Evolutionary conservation across 2,797 vertebrate genomes (phyloP).

Genomic region (Gastrophryne carolinensis): DNA sequence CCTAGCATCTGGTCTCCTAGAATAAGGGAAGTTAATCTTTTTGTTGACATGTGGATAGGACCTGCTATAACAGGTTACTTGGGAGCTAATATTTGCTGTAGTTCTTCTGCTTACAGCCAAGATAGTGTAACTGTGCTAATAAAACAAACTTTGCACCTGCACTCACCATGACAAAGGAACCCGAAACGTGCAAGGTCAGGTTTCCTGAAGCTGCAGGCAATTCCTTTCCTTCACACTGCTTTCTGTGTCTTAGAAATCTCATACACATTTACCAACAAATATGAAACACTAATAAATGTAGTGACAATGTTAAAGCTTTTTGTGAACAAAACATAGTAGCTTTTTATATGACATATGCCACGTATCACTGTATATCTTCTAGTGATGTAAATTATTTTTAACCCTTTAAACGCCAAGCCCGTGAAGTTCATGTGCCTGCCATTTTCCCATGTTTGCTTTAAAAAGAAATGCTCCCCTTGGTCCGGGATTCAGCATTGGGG

Average conservation of each 20-base stretch:
- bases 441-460: no score
- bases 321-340: no score
- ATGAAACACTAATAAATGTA: background rate
- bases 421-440: no score
- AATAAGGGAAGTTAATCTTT: background rate
- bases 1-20: background rate
- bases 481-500: no score
- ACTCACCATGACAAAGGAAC: background rate
- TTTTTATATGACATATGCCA: no score
- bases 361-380: no score
- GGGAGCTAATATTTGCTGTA: conserved; percentile 18
- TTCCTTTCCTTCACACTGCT: background rate
- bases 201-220: background rate
- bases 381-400: no score
- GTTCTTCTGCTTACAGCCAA: background rate
- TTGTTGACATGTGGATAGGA: conserved; percentile 21
- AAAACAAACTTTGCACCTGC: conserved; percentile 12
- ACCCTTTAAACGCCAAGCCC: no score
- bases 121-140: conserved; percentile 5
- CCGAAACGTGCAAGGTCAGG: background rate
- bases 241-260: background rate
- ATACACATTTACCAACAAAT: background rate
- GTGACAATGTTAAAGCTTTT: background rate
- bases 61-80: conserved; percentile 9
- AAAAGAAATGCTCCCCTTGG: no score